Percentiles rank a stretch among this genome's conserved stretches.
phyloP scores from a whole-genome alignment of 2,888 invertebrate genomes.

The Cartodere bifasciata region DNA sequence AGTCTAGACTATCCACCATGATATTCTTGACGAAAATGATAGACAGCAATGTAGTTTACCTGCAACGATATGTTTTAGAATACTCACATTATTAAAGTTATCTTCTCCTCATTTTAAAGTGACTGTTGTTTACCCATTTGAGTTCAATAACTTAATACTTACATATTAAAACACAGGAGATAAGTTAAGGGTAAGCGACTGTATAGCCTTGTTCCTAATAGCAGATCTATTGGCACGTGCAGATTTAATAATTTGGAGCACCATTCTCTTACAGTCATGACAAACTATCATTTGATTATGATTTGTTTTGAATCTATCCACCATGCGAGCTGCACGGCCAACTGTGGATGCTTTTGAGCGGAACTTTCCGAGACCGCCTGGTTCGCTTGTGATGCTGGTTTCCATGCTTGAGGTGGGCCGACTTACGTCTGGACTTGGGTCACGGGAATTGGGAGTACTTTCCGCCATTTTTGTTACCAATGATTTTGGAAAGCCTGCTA shows the following conservation, averaged over 20 bases:
- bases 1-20: too few species aligned
- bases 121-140: too few species aligned
- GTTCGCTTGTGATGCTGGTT: constrained; percentile 36
- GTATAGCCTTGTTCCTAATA: constrained; percentile 67
- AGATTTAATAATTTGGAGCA: constrained; percentile 85
- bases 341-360: constrained; percentile 24
- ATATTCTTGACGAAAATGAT: too few species aligned
- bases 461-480: constrained; percentile 39
- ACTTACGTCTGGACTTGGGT: constrained; percentile 31
- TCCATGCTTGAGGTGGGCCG: constrained; percentile 41
- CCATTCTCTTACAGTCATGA: constrained; percentile 89
- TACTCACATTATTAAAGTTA: too few species aligned
- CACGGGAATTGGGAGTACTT: constrained; percentile 37
- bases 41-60: too few species aligned
- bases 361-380: constrained; percentile 20
- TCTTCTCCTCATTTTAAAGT: too few species aligned
- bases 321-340: constrained; percentile 32
- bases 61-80: too few species aligned
- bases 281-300: constrained; percentile 79
- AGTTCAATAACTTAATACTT: too few species aligned
- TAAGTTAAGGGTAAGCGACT: constrained; percentile 70
- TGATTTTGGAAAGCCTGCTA: constrained; percentile 51
- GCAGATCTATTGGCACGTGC: constrained; percentile 72
- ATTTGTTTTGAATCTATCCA: constrained; percentile 42
- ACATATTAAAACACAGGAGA: constrained; percentile 62